These are phyloP conservation scores for Peromyscus polionotus DNA, from an alignment of 2,113 vertebrate species.

Conservation along the genomic window DNA sequence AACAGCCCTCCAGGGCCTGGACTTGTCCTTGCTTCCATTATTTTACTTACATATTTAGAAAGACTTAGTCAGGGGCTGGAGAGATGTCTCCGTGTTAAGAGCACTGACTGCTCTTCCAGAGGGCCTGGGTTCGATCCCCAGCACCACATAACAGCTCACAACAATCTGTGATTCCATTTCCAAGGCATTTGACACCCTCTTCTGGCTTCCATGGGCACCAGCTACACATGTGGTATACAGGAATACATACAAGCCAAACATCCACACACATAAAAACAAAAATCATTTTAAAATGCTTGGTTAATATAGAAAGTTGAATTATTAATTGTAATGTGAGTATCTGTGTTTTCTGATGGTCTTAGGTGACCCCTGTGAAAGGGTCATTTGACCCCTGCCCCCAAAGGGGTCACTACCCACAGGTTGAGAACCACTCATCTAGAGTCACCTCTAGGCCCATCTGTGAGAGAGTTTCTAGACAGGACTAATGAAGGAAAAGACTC, in stretches of 20 bases:
- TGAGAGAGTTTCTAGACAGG: not conserved
- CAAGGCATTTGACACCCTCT: not conserved
- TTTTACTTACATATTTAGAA: slow-evolving; percentile 50
- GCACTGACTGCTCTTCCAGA: not conserved
- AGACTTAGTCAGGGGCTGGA: not conserved
- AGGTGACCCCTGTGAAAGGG: not conserved
- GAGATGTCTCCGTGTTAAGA: not conserved
- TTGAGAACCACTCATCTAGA: not conserved
- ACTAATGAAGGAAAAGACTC: not conserved
- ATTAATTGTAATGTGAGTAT: not conserved
- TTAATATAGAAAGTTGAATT: not conserved
- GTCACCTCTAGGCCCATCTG: not conserved
- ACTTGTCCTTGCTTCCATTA: slow-evolving; percentile 13
- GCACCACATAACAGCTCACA: not conserved
- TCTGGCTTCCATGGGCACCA: not conserved
- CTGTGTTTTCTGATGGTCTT: not conserved
- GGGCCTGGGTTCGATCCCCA: not conserved
- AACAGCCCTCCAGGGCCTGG: not conserved
- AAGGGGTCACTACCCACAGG: not conserved
- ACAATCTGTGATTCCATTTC: not conserved
- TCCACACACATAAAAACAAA: not conserved
- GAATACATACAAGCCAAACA: not conserved
- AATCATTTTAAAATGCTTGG: not conserved
- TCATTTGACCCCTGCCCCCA: not conserved
- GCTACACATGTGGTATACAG: not conserved